Percentiles rank a stretch among this genome's conserved stretches.
These are phyloP conservation scores for Matsumyia berberina DNA, from an alignment of 2,888 invertebrate species.

Conservation along the genomic window DNA sequence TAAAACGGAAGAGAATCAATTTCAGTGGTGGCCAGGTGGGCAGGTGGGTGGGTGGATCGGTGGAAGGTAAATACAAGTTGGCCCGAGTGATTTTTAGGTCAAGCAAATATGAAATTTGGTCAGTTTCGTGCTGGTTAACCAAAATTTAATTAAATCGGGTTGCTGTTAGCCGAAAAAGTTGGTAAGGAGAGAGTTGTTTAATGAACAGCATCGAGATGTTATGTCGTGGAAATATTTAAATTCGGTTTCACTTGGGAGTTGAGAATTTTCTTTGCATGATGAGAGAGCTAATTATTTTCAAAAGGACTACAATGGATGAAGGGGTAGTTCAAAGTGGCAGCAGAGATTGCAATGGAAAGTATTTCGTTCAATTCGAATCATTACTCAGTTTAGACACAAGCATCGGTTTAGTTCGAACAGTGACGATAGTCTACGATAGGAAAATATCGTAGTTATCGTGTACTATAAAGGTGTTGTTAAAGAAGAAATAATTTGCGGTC, in stretches of 20 bases:
- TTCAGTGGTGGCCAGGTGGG: background rate
- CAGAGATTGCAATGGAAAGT: background rate
- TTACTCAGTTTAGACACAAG: too few species aligned
- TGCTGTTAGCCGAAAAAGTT: background rate
- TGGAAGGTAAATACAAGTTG: slow-evolving; percentile 19
- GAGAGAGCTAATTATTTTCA: background rate
- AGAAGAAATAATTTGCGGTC: too few species aligned
- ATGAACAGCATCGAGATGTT: slow-evolving; percentile 14
- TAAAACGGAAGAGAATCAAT: slow-evolving; percentile 47
- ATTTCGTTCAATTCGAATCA: background rate
- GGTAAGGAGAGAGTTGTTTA: background rate
- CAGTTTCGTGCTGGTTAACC: slow-evolving; percentile 33
- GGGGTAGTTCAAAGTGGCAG: background rate
- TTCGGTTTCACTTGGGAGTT: slow-evolving; percentile 4
- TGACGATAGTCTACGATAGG: background rate
- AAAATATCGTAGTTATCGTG: background rate
- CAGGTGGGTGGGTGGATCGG: background rate
- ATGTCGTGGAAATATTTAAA: slow-evolving; percentile 8
- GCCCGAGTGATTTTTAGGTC: slow-evolving; percentile 39
- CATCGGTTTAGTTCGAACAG: too few species aligned
- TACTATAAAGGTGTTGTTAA: too few species aligned
- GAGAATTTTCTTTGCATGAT: background rate
- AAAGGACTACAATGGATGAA: background rate
- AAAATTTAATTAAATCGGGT: slow-evolving; percentile 50
- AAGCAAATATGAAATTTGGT: slow-evolving; percentile 38